These are phyloP conservation scores for Dynastes tityus DNA, from an alignment of 2,888 invertebrate genomes.

Conservation along the genomic window DNA sequence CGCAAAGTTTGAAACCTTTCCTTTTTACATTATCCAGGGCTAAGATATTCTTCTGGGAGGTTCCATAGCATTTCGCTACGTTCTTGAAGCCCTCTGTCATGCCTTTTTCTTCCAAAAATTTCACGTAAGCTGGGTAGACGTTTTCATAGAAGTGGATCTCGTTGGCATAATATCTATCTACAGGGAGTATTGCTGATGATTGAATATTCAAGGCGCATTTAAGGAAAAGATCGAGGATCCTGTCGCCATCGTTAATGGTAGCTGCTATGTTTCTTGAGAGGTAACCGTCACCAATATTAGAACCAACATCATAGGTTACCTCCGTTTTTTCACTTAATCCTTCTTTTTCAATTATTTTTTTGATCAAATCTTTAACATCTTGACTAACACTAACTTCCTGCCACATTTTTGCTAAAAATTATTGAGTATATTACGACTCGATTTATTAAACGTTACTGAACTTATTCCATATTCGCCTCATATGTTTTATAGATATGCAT, in stretches of 20 bases:
- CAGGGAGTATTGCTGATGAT: neutral
- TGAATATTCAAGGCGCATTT: constrained; percentile 15
- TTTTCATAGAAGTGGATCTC: constrained; percentile 49
- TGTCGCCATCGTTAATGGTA: neutral
- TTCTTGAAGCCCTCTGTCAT: constrained; percentile 33
- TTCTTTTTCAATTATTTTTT: neutral
- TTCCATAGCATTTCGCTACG: constrained; percentile 37
- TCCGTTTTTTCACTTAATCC: neutral
- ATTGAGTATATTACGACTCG: too few relatives aligned
- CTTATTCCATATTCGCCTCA: too few relatives aligned
- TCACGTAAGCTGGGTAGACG: constrained; percentile 32
- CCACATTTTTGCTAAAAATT: neutral
- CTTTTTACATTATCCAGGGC: constrained; percentile 65
- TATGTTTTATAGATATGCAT: too few relatives aligned
- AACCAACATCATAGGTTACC: neutral
- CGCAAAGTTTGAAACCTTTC: constrained; percentile 64
- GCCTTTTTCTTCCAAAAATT: constrained; percentile 40
- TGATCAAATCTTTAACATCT: constrained; percentile 19
- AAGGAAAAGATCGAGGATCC: constrained; percentile 4
- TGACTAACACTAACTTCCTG: neutral
- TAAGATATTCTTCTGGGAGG: constrained; percentile 46
- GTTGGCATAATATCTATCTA: constrained; percentile 29
- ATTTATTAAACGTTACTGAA: too few relatives aligned
- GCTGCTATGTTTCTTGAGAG: neutral
- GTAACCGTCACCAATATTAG: neutral